phyloP scores from a whole-genome alignment of 2,113 vertebrate species.

The Vulpes lagopus region DNA sequence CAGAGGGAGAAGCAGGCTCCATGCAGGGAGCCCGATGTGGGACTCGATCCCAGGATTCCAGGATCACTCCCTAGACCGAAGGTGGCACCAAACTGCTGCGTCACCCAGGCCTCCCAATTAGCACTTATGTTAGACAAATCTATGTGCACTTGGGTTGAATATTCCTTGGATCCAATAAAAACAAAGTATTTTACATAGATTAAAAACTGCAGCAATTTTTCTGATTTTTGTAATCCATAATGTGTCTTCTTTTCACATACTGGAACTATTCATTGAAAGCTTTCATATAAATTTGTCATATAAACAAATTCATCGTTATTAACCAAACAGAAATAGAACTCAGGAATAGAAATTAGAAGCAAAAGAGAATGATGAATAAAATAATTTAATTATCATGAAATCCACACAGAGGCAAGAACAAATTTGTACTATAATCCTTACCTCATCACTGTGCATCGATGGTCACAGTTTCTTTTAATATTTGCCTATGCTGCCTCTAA shows the following conservation, averaged over 20 bases:
- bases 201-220: background rate
- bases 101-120: background rate
- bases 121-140: background rate
- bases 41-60: too few relatives aligned
- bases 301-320: background rate
- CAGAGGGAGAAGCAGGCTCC: too few relatives aligned
- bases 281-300: background rate
- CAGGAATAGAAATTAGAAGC: background rate
- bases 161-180: background rate
- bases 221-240: background rate
- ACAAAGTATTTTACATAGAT: background rate
- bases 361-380: background rate
- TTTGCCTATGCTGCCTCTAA: background rate
- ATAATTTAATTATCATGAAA: background rate
- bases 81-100: too few relatives aligned
- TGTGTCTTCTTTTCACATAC: background rate
- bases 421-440: background rate
- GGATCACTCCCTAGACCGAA: too few relatives aligned
- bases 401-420: background rate
- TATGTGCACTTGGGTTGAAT: background rate
- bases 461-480: background rate
- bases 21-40: too few relatives aligned
- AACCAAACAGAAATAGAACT: background rate
- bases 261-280: background rate
- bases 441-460: background rate